Evolutionary conservation across 2,113 vertebrate genomes (phyloP).

Genomic region (Pluvialis apricaria): DNA sequence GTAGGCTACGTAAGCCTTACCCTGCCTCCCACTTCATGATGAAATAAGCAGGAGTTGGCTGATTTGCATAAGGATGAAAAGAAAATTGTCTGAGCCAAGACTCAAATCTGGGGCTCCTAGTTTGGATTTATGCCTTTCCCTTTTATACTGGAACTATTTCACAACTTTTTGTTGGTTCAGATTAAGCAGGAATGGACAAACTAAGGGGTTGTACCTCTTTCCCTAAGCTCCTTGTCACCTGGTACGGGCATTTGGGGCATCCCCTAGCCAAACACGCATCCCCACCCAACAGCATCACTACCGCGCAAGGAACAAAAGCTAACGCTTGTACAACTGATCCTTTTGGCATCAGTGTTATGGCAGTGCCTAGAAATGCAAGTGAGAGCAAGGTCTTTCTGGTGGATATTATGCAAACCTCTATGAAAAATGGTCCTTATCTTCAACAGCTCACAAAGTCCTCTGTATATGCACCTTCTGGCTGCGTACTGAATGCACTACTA

Average conservation of each 20-base stretch:
- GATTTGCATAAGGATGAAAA: slow-evolving; percentile 51
- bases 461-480: neutral
- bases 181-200: neutral
- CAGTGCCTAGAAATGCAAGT: neutral
- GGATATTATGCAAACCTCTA: accelerated
- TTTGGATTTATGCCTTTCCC: neutral
- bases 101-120: neutral
- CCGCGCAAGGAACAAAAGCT: neutral
- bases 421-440: neutral
- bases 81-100: neutral
- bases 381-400: neutral
- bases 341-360: neutral
- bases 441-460: neutral
- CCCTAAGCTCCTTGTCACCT: neutral
- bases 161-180: neutral
- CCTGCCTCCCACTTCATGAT: slow-evolving; percentile 35
- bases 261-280: neutral
- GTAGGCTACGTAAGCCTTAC: slow-evolving; percentile 32
- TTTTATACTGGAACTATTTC: neutral
- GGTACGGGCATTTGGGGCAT: neutral
- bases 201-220: neutral
- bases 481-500: neutral
- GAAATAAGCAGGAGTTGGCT: slow-evolving; percentile 45
- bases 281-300: neutral
- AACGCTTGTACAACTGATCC: accelerated